Conservation (phyloP, 2,113 vertebrate genomes). For the Corythaixoides concolor region DNA sequence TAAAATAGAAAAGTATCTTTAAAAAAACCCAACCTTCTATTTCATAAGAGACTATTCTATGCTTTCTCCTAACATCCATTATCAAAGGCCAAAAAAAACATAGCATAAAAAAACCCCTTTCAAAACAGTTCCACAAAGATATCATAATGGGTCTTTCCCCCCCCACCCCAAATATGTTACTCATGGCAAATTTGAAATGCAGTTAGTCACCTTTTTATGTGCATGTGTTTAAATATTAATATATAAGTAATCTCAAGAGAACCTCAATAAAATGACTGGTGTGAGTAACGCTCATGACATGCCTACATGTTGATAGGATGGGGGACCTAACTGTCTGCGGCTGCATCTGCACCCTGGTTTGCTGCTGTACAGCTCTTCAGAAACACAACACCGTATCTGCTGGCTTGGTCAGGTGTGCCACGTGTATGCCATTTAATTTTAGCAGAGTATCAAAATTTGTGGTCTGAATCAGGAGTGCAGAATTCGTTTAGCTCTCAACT, state of each 20-base stretch:
- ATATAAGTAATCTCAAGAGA: rapidly evolving
- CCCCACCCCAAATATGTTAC: background rate
- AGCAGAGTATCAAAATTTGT: background rate
- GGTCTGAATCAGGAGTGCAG: background rate
- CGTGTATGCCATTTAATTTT: rapidly evolving
- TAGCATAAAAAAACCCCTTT: background rate
- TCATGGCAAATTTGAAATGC: background rate
- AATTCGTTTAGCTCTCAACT: background rate
- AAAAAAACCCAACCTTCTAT: background rate
- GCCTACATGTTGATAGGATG: rapidly evolving
- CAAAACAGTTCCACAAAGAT: background rate
- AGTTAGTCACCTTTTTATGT: rapidly evolving
- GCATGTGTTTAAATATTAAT: rapidly evolving
- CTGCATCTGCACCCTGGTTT: background rate
- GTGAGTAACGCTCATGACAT: background rate
- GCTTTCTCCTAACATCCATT: background rate
- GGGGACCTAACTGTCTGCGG: background rate
- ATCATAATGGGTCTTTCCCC: background rate
- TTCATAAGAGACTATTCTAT: background rate
- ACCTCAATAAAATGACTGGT: rapidly evolving
- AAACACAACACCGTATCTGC: rapidly evolving
- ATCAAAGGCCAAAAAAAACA: background rate
- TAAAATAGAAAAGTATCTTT: background rate
- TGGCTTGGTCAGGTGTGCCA: rapidly evolving
- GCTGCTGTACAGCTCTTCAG: background rate